phyloP scores from a whole-genome alignment of 2,888 invertebrate species.

The Polylopha cassiicola region DNA sequence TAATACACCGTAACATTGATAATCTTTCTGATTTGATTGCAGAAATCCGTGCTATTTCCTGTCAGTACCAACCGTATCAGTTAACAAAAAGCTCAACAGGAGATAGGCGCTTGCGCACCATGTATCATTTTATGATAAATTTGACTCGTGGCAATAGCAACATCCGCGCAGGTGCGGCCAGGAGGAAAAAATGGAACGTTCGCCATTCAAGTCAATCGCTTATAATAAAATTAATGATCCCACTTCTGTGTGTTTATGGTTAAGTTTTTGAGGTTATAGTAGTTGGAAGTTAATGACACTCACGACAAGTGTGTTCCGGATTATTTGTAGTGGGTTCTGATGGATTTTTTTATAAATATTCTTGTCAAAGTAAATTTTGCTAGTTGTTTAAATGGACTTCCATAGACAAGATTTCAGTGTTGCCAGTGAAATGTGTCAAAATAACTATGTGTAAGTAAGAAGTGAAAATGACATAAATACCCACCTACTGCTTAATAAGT shows the following conservation, averaged over 20 bases:
- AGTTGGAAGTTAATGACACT: too few relatives aligned
- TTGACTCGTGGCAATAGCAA: constrained; percentile 44
- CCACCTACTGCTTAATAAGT: too few relatives aligned
- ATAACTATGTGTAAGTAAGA: too few relatives aligned
- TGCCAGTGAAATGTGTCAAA: too few relatives aligned
- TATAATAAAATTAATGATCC: constrained; percentile 59
- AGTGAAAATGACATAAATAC: too few relatives aligned
- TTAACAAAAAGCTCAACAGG: constrained; percentile 11
- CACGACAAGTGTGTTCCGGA: too few relatives aligned
- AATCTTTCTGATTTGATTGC: constrained; percentile 6
- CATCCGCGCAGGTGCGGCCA: constrained; percentile 50
- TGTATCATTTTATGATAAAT: constrained; percentile 56
- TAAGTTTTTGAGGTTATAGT: constrained; percentile 34
- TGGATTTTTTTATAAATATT: too few relatives aligned
- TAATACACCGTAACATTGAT: too few relatives aligned
- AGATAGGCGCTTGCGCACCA: constrained; percentile 33
- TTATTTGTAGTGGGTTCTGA: too few relatives aligned
- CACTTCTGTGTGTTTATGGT: constrained; percentile 43
- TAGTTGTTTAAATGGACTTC: too few relatives aligned
- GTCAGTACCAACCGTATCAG: constrained; percentile 10
- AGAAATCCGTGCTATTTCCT: constrained; percentile 19
- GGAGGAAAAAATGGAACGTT: constrained; percentile 39
- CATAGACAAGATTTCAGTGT: too few relatives aligned
- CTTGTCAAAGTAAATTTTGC: too few relatives aligned
- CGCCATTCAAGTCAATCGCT: constrained; percentile 66